These are phyloP conservation scores for Euproctis similis DNA, from an alignment of 2,888 invertebrate genomes.

Conservation along the genomic window DNA sequence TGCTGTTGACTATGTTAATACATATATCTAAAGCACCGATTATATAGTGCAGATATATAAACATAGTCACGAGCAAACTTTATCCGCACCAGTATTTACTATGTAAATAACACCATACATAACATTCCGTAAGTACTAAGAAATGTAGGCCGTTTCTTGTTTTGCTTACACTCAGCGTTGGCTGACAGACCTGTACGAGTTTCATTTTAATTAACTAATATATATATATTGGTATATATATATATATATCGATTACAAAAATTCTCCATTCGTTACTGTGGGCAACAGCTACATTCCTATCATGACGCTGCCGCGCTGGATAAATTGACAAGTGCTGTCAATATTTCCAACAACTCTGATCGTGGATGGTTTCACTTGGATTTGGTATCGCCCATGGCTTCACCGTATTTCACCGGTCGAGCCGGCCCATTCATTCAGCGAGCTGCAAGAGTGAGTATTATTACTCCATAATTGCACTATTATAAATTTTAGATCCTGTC, in stretches of 20 bases:
- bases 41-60: slow-evolving; percentile 54
- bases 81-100: slow-evolving; percentile 51
- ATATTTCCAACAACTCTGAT: no score
- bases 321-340: slow-evolving; percentile 16
- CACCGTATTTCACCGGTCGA: no score
- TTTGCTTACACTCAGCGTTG: slow-evolving; percentile 28
- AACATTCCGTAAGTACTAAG: slow-evolving; percentile 37
- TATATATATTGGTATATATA: no score
- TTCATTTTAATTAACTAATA: slow-evolving; percentile 31
- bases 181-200: slow-evolving; percentile 17
- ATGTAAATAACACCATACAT: slow-evolving; percentile 55
- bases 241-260: slow-evolving; percentile 30
- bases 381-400: no score
- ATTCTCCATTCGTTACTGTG: slow-evolving; percentile 27
- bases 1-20: neutral
- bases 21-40: slow-evolving; percentile 49
- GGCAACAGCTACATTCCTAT: slow-evolving; percentile 26
- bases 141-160: slow-evolving; percentile 37
- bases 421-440: no score
- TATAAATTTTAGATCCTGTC: no score
- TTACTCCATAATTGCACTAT: no score
- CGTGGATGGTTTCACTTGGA: no score
- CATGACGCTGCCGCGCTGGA: slow-evolving; percentile 7
- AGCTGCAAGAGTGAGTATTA: no score
- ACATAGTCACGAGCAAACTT: slow-evolving; percentile 55